These are phyloP conservation scores for Austrolebias charrua DNA, from an alignment of 2,797 vertebrate genomes.

Conservation along the genomic window DNA sequence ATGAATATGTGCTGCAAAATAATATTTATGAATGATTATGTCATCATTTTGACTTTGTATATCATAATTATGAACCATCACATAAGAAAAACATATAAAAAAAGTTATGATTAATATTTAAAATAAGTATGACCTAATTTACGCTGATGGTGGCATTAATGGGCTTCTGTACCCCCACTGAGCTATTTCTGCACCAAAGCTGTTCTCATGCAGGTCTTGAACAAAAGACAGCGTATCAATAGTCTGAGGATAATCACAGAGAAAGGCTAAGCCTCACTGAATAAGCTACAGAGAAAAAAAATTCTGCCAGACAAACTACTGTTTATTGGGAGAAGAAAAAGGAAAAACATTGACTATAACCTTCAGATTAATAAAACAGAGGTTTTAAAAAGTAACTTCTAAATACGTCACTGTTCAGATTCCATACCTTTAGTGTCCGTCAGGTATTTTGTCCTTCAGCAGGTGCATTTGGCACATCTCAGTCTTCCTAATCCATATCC, in stretches of 20 bases:
- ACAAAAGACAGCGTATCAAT: constrained; percentile 70
- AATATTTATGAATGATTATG: too few relatives aligned
- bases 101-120: too few relatives aligned
- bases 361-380: neutral
- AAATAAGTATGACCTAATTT: too few relatives aligned
- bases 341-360: too few relatives aligned
- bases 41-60: too few relatives aligned
- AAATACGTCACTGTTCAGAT: neutral
- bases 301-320: neutral
- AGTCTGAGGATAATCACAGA: constrained; percentile 74
- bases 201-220: constrained; percentile 80
- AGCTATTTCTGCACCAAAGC: constrained; percentile 76
- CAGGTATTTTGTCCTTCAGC: constrained; percentile 33
- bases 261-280: constrained; percentile 70
- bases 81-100: too few relatives aligned
- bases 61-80: too few relatives aligned
- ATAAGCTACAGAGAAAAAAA: constrained; percentile 51
- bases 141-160: too few relatives aligned
- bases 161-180: constrained; percentile 54
- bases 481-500: constrained; percentile 12
- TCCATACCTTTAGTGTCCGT: constrained; percentile 25
- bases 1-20: too few relatives aligned
- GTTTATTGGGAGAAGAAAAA: too few relatives aligned
- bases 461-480: constrained; percentile 63
- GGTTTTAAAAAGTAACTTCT: neutral